A percentile compares a stretch with the other conserved stretches of the same genome.
These are phyloP conservation scores for Harpalus rubripes DNA, from an alignment of 2,888 invertebrate genomes.

Conservation along the genomic window DNA sequence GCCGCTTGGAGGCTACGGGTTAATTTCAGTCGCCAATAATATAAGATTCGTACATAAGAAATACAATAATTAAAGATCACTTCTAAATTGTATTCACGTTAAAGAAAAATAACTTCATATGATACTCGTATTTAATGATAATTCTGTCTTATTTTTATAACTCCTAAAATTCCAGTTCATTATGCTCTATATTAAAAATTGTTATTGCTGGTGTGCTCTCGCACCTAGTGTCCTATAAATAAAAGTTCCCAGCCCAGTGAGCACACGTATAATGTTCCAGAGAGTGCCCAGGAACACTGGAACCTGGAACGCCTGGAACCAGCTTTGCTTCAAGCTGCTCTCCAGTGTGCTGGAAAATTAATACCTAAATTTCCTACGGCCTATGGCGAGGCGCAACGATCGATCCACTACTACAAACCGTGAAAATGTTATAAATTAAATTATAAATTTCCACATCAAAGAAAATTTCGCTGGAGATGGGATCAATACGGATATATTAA, in stretches of 20 bases:
- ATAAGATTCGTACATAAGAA: no score
- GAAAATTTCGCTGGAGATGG: neutral
- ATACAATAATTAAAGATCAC: no score
- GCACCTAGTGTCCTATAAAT: slow-evolving; percentile 53
- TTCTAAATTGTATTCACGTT: no score
- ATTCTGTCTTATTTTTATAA: no score
- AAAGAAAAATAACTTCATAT: no score
- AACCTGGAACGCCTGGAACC: neutral
- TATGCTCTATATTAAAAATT: neutral
- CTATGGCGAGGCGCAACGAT: slow-evolving; percentile 39
- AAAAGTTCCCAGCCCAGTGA: slow-evolving; percentile 62
- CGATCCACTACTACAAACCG: neutral
- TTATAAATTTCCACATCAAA: neutral
- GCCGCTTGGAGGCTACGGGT: no score
- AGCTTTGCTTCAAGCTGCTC: neutral
- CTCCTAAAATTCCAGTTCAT: neutral
- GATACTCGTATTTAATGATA: no score
- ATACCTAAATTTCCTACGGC: slow-evolving; percentile 62
- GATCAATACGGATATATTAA: neutral
- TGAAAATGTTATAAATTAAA: slow-evolving; percentile 2
- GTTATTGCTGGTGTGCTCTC: neutral
- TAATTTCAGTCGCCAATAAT: no score
- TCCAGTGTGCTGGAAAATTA: slow-evolving; percentile 66
- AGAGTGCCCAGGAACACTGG: slow-evolving; percentile 7
- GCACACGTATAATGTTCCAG: slow-evolving; percentile 60